Evolutionary conservation across 2,113 vertebrate species (phyloP).

Genomic region (Oriolus oriolus): DNA sequence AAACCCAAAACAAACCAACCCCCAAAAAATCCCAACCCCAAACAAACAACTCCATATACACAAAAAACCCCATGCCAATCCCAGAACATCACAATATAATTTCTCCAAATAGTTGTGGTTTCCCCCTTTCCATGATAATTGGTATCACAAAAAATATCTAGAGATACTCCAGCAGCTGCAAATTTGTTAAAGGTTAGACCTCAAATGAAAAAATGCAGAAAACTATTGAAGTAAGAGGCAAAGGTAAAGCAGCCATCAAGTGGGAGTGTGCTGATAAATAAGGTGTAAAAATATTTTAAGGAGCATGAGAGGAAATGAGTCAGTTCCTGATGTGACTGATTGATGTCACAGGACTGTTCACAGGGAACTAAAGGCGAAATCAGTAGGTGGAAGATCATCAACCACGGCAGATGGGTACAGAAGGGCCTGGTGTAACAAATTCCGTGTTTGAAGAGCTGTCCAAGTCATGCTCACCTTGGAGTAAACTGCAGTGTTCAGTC

Average conservation of each 20-base stretch:
- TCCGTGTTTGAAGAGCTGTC: neutral
- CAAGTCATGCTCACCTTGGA: neutral
- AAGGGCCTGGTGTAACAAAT: neutral
- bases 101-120: neutral
- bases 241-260: neutral
- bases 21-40: accelerated
- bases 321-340: neutral
- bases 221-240: neutral
- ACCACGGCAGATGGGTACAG: neutral
- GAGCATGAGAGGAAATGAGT: neutral
- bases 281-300: neutral
- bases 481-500: neutral
- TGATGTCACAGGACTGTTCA: neutral
- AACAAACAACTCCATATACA: neutral
- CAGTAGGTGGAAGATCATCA: neutral
- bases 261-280: neutral
- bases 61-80: accelerated
- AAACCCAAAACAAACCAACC: neutral
- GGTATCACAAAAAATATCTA: neutral
- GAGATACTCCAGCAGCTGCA: neutral
- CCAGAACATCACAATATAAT: neutral
- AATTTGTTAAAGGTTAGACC: neutral
- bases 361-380: neutral
- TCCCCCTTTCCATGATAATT: neutral
- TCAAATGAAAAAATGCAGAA: neutral